These are phyloP conservation scores for Anguilla megastoma DNA, from an alignment of 2,797 vertebrate species.

Conservation along the genomic window DNA sequence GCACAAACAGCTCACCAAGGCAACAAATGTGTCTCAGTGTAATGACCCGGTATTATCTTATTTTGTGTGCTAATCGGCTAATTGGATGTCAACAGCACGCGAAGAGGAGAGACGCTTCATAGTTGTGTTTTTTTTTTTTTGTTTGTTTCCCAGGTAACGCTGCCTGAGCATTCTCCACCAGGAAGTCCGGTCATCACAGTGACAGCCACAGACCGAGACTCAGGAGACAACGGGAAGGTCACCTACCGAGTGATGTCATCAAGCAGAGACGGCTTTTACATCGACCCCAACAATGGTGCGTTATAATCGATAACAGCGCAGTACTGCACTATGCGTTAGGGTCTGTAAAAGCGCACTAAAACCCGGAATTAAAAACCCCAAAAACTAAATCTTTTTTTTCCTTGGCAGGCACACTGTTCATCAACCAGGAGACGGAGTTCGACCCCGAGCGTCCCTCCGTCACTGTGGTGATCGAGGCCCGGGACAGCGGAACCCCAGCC, in stretches of 20 bases:
- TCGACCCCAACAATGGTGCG: constrained; percentile 89
- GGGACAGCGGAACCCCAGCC: constrained; percentile 80
- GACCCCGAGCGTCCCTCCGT: constrained; percentile 76
- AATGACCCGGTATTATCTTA: background rate
- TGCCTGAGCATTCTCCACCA: constrained; percentile 85
- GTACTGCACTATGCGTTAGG: background rate
- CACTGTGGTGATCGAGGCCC: constrained; percentile 87
- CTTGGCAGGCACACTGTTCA: constrained; percentile 87
- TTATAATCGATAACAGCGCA: background rate
- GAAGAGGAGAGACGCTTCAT: background rate
- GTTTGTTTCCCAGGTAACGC: constrained; percentile 72
- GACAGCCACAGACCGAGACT: constrained; percentile 89
- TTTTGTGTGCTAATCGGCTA: background rate
- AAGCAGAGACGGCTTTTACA: constrained; percentile 78
- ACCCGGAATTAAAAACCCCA: background rate
- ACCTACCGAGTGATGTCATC: constrained; percentile 83
- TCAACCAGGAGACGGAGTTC: constrained; percentile 74
- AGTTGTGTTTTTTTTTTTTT: constrained; percentile 36
- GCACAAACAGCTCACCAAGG: background rate
- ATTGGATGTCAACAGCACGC: background rate
- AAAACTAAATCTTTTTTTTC: constrained; percentile 11
- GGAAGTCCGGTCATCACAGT: constrained; percentile 88
- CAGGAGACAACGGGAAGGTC: constrained; percentile 86
- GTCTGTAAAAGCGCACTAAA: background rate
- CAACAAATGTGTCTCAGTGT: background rate